Base-by-base conservation (phyloP, 2,113 vertebrate species). In the Pagrus major region DNA sequence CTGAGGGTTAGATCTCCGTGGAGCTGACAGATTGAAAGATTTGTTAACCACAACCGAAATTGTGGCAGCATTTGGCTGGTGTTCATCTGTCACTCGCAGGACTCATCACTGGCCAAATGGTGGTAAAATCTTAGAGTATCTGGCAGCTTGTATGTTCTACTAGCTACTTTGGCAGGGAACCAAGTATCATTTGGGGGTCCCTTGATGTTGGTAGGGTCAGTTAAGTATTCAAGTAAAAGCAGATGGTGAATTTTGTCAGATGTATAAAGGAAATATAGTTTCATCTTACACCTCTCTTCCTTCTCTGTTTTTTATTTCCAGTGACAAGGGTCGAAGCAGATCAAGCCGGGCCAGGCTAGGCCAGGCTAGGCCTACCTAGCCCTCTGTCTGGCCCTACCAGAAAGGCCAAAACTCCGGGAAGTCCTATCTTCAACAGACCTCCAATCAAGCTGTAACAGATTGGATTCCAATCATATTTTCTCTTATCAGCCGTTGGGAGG, bases 281-380 rank as follows among this genome's bases (percentile, higher is more conserved):
- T 47, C 0, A 67, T 59, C 31, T 75, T n/a, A 83, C 39, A 55
- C 2, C 39, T 51, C 2, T 77, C 2, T 73, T 58, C 8, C 18
- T 33, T 73, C 14, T 81, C 23, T 78, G 8, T 69, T 8, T 74
- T 46, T 63, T 56, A 9, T 78, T 85, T 85, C 8, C 70, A 92
- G 92, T 8, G 15, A 88, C 58, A 71, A 84, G 68, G 44, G 56
- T n/a, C 12, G 21, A 51, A 69, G 69, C 11, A 82, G 71, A 85
- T 67, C 49, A 14, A 83, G 88, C 81, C 47, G 56, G 87, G 14
- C 69, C 80, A 6, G 87, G 83, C 84, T 37, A 20, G 89, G 84
- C 84, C 85, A 44, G 73, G 78, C 78, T 47, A 33, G 86, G 71
- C 80, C 80, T 72, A 39, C 52, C 84, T 70, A 78, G 84, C 58